Base-by-base conservation (phyloP, 2,797 vertebrate genomes). In the Euthynnus affinis region DNA sequence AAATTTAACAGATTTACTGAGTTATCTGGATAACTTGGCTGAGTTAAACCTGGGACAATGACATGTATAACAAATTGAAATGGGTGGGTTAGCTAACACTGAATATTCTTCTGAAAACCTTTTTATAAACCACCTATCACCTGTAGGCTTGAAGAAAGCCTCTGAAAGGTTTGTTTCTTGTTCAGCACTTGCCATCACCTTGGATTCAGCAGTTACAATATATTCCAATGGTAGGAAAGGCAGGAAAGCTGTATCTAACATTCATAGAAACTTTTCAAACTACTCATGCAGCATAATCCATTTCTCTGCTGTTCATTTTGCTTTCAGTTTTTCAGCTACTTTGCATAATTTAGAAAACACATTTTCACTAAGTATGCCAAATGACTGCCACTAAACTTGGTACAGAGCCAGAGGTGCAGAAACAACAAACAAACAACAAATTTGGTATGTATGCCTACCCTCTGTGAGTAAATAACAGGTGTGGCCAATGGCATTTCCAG, bases 401-500 rank as follows among this genome's bases (percentile, higher is more conserved):
- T 8, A 59, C 17, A 71, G 37, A 34, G 14, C 37, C 34, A 55
- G 34, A 67, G 51, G 5, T 22, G 37, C 22, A 17, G n/a, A n/a
- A n/a, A n/a, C n/a, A n/a, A n/a, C n/a, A n/a, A n/a, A n/a, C n/a
- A n/a, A n/a, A n/a, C n/a, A 15, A 4, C 14, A 52, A 23, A 23
- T 44, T 13, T 18, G 14, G 29, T 37, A 23, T 37, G 5, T 37
- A 6, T 40, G 40, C 22, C 22, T 40, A 52, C 17, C 34, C 18
- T 57, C 17, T n/a, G 64, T 74, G 46, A 59, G 57, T 42, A 42
- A 22, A 22, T 23, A 71, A 27, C 12, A 69, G n/a, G 25, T 63
- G 58, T 8, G 17, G 32, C 14, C 46, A 48, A 48, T 18, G 46
- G 5, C 46, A 48, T 48, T 48, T 48, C 20, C 46, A 18, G 46